Evolutionary conservation across 2,888 invertebrate species (phyloP).

Genomic region (Diadegma fenestrale): DNA sequence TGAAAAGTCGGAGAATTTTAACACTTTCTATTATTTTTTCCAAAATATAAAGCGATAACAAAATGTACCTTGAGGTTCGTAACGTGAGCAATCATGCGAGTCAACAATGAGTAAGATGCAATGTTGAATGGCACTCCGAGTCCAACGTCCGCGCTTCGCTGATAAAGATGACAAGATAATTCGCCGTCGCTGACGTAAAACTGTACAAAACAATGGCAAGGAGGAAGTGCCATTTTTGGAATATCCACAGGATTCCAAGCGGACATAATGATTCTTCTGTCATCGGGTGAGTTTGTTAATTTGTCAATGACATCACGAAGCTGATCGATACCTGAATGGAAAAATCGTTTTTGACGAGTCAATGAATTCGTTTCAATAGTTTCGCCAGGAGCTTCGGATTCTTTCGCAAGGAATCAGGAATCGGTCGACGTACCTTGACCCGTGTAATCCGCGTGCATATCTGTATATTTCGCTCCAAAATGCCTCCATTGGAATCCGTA

Average conservation of each 20-base stretch:
- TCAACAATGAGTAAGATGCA: constrained; percentile 97
- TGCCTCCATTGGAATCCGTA: constrained; percentile 99
- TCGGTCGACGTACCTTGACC: constrained; percentile 85
- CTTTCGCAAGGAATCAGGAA: neutral
- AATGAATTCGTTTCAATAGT: too few relatives aligned
- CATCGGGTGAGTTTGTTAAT: constrained; percentile 92
- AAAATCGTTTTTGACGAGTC: neutral
- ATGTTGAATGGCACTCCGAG: constrained; percentile 99
- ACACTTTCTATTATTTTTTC: neutral
- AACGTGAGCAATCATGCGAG: constrained; percentile 98
- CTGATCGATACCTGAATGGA: constrained; percentile 94
- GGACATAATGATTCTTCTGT: constrained; percentile 95
- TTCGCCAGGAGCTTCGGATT: neutral
- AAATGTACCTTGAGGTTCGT: constrained; percentile 92
- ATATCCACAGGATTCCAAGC: constrained; percentile 98
- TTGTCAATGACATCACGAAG: constrained; percentile 92
- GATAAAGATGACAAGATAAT: constrained; percentile 96
- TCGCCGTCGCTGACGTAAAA: constrained; percentile 95
- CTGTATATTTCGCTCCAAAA: constrained; percentile 95
- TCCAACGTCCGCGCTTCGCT: constrained; percentile 98
- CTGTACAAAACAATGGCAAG: constrained; percentile 97
- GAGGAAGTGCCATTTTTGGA: constrained; percentile 97
- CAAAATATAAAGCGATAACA: neutral
- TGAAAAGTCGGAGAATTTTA: neutral
- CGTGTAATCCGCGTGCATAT: constrained; percentile 93